Evolutionary conservation across 2,113 vertebrate species (phyloP).

Genomic region (Channa argus): DNA sequence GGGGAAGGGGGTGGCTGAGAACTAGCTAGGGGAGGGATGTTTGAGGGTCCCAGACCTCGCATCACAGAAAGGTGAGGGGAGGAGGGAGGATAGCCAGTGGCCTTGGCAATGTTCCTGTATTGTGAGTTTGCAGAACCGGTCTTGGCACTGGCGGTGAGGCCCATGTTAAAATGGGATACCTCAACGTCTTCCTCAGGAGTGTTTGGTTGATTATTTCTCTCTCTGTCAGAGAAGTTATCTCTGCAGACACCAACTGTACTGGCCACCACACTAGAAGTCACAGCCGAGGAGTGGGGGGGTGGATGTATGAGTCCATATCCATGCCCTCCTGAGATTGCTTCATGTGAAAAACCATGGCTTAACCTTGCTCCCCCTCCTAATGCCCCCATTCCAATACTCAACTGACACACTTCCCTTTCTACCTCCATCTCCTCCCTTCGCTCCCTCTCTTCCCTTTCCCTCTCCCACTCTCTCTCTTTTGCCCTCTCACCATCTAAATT

Average conservation of each 20-base stretch:
- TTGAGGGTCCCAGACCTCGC: slow-evolving; percentile 66
- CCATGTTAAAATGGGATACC: slow-evolving; percentile 80
- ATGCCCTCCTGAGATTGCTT: slow-evolving; percentile 56
- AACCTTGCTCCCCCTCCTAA: slow-evolving; percentile 62
- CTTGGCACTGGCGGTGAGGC: slow-evolving; percentile 48
- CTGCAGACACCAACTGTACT: slow-evolving; percentile 35
- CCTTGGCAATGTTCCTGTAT: slow-evolving; percentile 79
- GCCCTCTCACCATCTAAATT: slow-evolving; percentile 77
- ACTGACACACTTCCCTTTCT: slow-evolving; percentile 87
- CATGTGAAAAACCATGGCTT: slow-evolving; percentile 67
- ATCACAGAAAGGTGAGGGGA: slow-evolving; percentile 74
- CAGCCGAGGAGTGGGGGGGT: slow-evolving; percentile 66
- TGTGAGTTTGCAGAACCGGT: slow-evolving; percentile 51
- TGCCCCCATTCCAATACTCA: slow-evolving; percentile 86
- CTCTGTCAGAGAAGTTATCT: slow-evolving; percentile 53
- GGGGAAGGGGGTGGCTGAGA: slow-evolving; percentile 66
- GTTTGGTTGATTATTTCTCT: slow-evolving; percentile 73
- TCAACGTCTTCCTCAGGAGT: slow-evolving; percentile 83
- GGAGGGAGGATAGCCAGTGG: slow-evolving; percentile 67
- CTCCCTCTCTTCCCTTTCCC: slow-evolving; percentile 83
- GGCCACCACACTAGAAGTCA: slow-evolving; percentile 37
- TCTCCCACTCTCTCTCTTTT: slow-evolving; percentile 75
- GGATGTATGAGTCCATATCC: slow-evolving; percentile 65
- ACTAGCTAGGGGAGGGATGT: slow-evolving; percentile 58
- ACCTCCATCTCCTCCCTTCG: slow-evolving; percentile 83